Evolutionary conservation across 2,888 invertebrate species (phyloP).

Genomic region (Carterocephalus palaemon): DNA sequence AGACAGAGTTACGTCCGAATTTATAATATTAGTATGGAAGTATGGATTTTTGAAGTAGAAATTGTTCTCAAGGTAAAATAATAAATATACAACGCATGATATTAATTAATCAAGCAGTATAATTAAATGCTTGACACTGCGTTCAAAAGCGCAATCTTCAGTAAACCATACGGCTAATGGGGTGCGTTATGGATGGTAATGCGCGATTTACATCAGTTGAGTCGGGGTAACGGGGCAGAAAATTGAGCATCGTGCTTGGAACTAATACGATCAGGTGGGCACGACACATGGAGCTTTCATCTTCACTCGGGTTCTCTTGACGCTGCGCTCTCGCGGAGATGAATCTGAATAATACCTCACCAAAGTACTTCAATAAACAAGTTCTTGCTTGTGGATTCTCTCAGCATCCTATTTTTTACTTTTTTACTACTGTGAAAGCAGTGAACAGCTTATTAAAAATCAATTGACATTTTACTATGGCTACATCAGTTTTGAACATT

Average conservation of each 20-base stretch:
- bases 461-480: too few relatives aligned
- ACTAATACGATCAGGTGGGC: slow-evolving; percentile 76
- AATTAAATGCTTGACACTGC: too few relatives aligned
- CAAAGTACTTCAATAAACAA: slow-evolving; percentile 21
- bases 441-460: too few relatives aligned
- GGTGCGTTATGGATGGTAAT: slow-evolving; percentile 59
- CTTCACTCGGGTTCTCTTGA: slow-evolving; percentile 66
- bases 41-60: too few relatives aligned
- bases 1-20: too few relatives aligned
- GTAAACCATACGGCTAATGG: slow-evolving; percentile 60
- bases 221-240: slow-evolving; percentile 67
- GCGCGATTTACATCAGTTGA: slow-evolving; percentile 67
- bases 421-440: too few relatives aligned
- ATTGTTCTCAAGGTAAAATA: too few relatives aligned
- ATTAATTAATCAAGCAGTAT: too few relatives aligned
- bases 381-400: slow-evolving; percentile 14
- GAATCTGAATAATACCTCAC: slow-evolving; percentile 25
- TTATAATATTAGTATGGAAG: too few relatives aligned
- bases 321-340: slow-evolving; percentile 37
- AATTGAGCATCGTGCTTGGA: slow-evolving; percentile 70
- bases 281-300: slow-evolving; percentile 72
- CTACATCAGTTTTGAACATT: too few relatives aligned
- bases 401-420: slow-evolving; percentile 8
- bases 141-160: not conserved
- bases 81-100: too few relatives aligned